Evolutionary conservation across 2,113 vertebrate species (phyloP).

Genomic region (Diadophis punctatus): DNA sequence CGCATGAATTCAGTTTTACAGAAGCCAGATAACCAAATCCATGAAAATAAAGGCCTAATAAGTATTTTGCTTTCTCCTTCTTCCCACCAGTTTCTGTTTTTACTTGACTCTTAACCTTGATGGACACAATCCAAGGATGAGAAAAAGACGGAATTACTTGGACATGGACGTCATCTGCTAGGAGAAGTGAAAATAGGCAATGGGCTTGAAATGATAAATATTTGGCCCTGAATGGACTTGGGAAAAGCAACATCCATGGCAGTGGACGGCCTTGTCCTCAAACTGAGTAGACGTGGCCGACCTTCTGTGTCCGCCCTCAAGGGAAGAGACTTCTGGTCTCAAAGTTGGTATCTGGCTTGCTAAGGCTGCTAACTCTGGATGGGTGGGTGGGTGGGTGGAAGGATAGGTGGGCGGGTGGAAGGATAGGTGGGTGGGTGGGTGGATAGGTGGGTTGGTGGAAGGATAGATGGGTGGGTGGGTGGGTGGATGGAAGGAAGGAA

Average conservation of each 20-base stretch:
- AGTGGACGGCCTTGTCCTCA: neutral
- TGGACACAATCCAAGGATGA: neutral
- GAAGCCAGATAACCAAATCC: neutral
- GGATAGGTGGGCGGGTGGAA: too few species aligned
- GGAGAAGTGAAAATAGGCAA: neutral
- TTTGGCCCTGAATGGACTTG: neutral
- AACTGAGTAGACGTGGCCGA: neutral
- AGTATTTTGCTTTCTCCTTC: neutral
- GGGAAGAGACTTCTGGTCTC: neutral
- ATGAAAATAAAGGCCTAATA: neutral
- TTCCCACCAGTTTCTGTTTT: neutral
- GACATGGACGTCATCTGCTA: neutral
- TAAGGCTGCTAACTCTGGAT: neutral
- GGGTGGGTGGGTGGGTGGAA: too few species aligned
- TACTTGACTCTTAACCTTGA: neutral
- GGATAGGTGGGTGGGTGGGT: too few species aligned
- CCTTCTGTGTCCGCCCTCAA: neutral
- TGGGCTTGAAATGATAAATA: neutral
- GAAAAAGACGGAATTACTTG: neutral
- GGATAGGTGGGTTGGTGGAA: too few species aligned
- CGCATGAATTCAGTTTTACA: neutral
- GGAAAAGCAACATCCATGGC: neutral
- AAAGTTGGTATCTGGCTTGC: neutral
- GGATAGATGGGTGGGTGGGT: accelerated
- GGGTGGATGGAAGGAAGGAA: accelerated